Percentiles rank a stretch among this genome's conserved stretches.
Conservation (phyloP, 2,797 vertebrate species). For the Hydrolagus colliei region DNA sequence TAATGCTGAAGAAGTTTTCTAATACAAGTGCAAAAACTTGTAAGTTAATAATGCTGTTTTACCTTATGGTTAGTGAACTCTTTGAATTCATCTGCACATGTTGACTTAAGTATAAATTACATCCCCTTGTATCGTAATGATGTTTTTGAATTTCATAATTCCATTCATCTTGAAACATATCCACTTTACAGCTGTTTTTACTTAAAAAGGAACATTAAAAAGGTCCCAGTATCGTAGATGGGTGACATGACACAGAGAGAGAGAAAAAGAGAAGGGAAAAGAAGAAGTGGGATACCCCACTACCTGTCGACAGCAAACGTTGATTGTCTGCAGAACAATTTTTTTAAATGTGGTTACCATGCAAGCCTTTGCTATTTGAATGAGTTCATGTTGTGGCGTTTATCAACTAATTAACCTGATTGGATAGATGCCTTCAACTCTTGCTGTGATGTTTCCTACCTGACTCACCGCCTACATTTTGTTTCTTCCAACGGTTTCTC, state of each 20-base stretch:
- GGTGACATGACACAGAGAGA: neutral
- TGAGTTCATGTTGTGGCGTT: neutral
- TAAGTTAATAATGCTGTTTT: neutral
- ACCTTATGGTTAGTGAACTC: neutral
- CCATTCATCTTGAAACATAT: neutral
- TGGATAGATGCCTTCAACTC: neutral
- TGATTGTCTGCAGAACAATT: no score
- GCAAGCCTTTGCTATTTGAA: neutral
- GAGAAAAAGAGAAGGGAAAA: neutral
- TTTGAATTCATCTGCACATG: neutral
- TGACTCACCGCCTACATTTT: no score
- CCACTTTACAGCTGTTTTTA: slow-evolving; percentile 6
- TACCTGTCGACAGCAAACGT: neutral
- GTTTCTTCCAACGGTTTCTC: no score
- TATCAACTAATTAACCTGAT: neutral
- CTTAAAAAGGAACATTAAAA: neutral
- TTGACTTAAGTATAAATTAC: neutral
- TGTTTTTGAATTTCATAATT: neutral
- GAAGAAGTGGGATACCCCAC: neutral
- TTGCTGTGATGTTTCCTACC: neutral
- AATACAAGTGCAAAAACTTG: neutral
- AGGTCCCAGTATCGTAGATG: neutral
- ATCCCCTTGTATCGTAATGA: neutral
- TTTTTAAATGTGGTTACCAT: neutral
- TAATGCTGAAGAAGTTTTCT: neutral